Evolutionary conservation across 2,797 vertebrate genomes (phyloP).

Genomic region (Gephyroberyx darwinii): DNA sequence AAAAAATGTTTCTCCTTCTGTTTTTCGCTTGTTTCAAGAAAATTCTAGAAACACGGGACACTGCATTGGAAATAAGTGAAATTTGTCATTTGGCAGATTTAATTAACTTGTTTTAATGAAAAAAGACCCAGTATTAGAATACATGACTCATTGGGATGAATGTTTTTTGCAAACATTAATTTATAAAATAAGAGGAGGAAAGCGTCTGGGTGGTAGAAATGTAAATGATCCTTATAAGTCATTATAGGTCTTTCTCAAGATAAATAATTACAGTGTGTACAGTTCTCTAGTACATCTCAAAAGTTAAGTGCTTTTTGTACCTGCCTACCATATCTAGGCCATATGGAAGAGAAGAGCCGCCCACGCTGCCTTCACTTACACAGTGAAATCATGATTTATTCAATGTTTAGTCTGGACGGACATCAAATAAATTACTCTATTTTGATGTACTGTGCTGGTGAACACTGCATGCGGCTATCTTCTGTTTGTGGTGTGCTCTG

Average conservation of each 20-base stretch:
- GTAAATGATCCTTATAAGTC: too few relatives aligned
- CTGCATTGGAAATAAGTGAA: background rate
- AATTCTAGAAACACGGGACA: too few relatives aligned
- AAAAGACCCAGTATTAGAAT: background rate
- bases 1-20: slow-evolving; percentile 4
- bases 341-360: slow-evolving; percentile 14
- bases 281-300: background rate
- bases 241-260: too few relatives aligned
- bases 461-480: slow-evolving; percentile 16
- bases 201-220: background rate
- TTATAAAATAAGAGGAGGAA: too few relatives aligned
- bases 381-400: slow-evolving; percentile 63
- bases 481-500: slow-evolving; percentile 16
- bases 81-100: background rate
- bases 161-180: too few relatives aligned
- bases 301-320: background rate
- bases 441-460: slow-evolving; percentile 45
- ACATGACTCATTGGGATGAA: background rate
- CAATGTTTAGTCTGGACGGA: slow-evolving; percentile 50
- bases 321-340: slow-evolving; percentile 38
- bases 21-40: background rate
- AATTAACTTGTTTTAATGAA: background rate
- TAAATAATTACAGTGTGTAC: background rate
- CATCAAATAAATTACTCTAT: slow-evolving; percentile 62
- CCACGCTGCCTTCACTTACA: slow-evolving; percentile 21